phyloP scores from a whole-genome alignment of 2,888 invertebrate genomes.

The Andrena minutula region DNA sequence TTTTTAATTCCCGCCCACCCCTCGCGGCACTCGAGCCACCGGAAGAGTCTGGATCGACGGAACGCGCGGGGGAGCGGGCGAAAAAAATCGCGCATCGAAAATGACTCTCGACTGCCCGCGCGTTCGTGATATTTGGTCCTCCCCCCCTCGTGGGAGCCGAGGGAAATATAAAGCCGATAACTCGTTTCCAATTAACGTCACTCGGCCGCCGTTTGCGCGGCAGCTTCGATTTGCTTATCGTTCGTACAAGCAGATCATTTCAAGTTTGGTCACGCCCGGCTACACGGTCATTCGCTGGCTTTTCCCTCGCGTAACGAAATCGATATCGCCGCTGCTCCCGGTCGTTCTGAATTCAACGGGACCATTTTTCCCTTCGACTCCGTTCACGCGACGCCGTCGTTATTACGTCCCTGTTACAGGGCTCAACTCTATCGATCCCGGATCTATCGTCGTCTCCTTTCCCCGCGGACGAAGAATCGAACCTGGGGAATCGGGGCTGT shows the following conservation, averaged over 20 bases:
- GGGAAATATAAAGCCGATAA: conserved; percentile 56
- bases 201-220: conserved; percentile 50
- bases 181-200: conserved; percentile 69
- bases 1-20: conserved; percentile 14
- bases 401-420: conserved; percentile 43
- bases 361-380: conserved; percentile 5
- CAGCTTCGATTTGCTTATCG: conserved; percentile 60
- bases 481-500: too few species aligned
- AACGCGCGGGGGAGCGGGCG: neutral
- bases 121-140: neutral
- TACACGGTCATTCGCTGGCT: conserved; percentile 26
- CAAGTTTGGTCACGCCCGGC: conserved; percentile 52
- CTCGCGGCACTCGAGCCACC: neutral
- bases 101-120: conserved; percentile 29
- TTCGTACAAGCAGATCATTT: conserved; percentile 56
- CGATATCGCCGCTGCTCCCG: conserved; percentile 36
- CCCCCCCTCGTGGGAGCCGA: conserved; percentile 1
- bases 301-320: conserved; percentile 15
- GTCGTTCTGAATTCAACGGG: conserved; percentile 33
- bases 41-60: conserved; percentile 10
- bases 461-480: too few species aligned
- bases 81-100: conserved; percentile 24
- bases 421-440: conserved; percentile 33
- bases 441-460: conserved; percentile 3
- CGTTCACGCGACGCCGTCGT: conserved; percentile 22